Evolutionary conservation across 2,888 invertebrate genomes (phyloP).

Genomic region (Phrixothrix hirtus): DNA sequence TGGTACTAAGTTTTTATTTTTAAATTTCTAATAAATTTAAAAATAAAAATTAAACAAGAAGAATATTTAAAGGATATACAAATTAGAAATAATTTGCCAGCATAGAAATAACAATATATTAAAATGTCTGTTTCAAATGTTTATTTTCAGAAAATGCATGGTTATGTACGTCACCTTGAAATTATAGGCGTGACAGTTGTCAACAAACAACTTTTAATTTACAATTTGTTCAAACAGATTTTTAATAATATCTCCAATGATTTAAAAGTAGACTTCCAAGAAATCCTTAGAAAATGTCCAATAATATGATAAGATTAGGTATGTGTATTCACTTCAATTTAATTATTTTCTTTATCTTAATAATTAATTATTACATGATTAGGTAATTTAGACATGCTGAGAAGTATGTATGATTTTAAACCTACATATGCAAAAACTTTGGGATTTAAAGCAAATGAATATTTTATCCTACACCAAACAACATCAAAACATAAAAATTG

Average conservation of each 20-base stretch:
- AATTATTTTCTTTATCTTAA: slow-evolving; percentile 3
- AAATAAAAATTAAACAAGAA: no score
- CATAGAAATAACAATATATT: no score
- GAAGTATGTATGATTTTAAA: slow-evolving; percentile 82
- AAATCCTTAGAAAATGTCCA: slow-evolving; percentile 23
- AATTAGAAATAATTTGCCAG: no score
- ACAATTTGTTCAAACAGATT: slow-evolving; percentile 4
- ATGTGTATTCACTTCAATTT: not conserved
- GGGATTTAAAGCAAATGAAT: slow-evolving; percentile 78
- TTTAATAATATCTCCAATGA: slow-evolving; percentile 7
- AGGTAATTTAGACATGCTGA: slow-evolving; percentile 80
- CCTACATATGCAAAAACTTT: slow-evolving; percentile 82
- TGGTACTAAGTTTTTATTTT: no score
- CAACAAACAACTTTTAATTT: slow-evolving; percentile 15
- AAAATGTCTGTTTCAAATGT: no score
- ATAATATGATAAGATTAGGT: slow-evolving; percentile 27
- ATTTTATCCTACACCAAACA: slow-evolving; percentile 78
- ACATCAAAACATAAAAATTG: slow-evolving; percentile 81
- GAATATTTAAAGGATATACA: no score
- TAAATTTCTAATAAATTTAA: no score
- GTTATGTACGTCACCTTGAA: not conserved
- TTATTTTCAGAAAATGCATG: not conserved
- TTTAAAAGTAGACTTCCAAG: slow-evolving; percentile 5
- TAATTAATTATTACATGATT: slow-evolving; percentile 39
- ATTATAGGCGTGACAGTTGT: slow-evolving; percentile 17